Evolutionary conservation across 2,797 vertebrate genomes (phyloP).

Genomic region (Pantherophis vulpinus): DNA sequence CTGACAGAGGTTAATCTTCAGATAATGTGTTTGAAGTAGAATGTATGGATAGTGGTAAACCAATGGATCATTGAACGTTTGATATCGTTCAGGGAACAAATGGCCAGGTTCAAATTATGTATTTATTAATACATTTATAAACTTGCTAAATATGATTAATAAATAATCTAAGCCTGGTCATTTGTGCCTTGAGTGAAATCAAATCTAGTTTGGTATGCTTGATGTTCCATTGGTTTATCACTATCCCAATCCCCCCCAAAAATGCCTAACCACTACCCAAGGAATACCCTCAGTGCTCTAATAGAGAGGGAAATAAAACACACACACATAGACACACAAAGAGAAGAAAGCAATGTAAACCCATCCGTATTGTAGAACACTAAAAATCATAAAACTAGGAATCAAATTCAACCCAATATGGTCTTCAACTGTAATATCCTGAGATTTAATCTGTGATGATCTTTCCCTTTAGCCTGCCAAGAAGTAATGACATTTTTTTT

Average conservation of each 20-base stretch:
- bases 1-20: neutral
- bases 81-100: neutral
- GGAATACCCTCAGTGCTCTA: neutral
- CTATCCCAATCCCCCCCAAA: neutral
- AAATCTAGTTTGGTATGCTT: neutral
- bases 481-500: conserved; percentile 5
- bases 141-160: neutral
- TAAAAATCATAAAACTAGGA: neutral
- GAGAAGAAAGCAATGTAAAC: neutral
- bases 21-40: neutral
- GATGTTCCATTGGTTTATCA: neutral
- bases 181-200: neutral
- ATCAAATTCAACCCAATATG: neutral
- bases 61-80: neutral
- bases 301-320: neutral
- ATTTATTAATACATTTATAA: neutral
- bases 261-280: neutral
- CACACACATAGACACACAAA: neutral
- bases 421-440: neutral
- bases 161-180: neutral
- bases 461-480: neutral
- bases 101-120: neutral
- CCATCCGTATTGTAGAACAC: neutral
- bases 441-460: neutral
- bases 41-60: neutral